phyloP scores from a whole-genome alignment of 2,797 vertebrate species.

The Falco novaeseelandiae region DNA sequence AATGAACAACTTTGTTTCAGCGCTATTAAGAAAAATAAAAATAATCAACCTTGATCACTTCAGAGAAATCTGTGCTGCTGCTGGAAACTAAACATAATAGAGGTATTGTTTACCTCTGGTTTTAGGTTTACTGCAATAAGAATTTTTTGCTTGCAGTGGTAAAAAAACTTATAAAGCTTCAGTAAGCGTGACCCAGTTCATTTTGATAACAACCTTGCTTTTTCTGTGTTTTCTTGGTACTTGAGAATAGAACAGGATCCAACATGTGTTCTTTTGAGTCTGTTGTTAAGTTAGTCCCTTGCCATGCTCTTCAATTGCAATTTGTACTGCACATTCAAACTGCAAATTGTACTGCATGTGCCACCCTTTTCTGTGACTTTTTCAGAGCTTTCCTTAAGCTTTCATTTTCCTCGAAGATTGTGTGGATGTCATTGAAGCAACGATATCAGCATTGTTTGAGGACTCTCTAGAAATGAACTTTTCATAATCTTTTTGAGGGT shows the following conservation, averaged over 20 bases:
- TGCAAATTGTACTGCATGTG: background rate
- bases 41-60: background rate
- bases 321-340: too few species aligned
- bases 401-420: background rate
- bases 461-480: background rate
- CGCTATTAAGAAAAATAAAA: background rate
- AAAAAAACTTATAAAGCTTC: background rate
- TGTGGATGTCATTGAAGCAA: background rate
- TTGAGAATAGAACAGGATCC: fast-evolving
- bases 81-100: background rate
- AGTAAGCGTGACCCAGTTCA: background rate
- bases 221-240: background rate
- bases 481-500: background rate
- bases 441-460: background rate
- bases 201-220: background rate
- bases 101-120: slow-evolving; percentile 14
- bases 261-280: fast-evolving
- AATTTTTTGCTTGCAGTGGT: background rate
- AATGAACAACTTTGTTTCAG: background rate
- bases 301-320: background rate
- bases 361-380: background rate
- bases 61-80: background rate
- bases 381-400: background rate
- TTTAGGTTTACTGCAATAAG: slow-evolving; percentile 22
- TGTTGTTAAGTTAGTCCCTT: background rate